Base-by-base conservation (phyloP, 2,888 invertebrate genomes). In the Hyalella azteca region DNA sequence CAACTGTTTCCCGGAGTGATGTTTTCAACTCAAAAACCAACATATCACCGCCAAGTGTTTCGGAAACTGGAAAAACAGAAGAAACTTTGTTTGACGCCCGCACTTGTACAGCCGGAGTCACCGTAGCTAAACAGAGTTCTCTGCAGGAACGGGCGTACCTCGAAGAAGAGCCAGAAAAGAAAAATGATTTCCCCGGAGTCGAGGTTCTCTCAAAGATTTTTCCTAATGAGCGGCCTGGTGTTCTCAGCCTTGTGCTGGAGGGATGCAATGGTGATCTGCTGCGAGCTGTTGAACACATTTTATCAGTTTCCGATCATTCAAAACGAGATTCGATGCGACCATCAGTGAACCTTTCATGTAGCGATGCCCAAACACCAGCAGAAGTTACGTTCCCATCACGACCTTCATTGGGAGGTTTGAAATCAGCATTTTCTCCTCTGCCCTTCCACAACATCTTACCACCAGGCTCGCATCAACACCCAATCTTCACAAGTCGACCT, bases 201-300 rank as follows among this genome's bases (percentile, higher is more conserved):
- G 81, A 97, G 86, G 95, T 97, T 90, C 89, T 98, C 59, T 91
- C 93, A 15, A 92, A 95, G 85, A 89, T 98, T 48, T 98, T 97
- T 87, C 97, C 97, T 0, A 94, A 94, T 86, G 93, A 95, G 86
- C 95, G 95, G 87, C 90, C 93, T 1, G 92, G 95, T 0, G 95
- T 97, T 0, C 89, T 98, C 77, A 96, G 97, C 87, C 89, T 97
- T 85, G 95, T 97, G n/a, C 89, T 97, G 66, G 93, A 95, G 85
- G 92, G 96, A 48, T 97, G 97, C 88, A 95, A 95, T 87, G 94
- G 96, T 85, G 97, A 98, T 87, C 89, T 97, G 75, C 90, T 96
- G 19, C 94, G 94, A 86, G 94, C 96, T 9, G 95, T 96, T 78
- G 95, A 96, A 87, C 95, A 95, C 86, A 95, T 95, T 87, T 87